phyloP scores from a whole-genome alignment of 2,888 invertebrate genomes.

The Diadromus collaris region DNA sequence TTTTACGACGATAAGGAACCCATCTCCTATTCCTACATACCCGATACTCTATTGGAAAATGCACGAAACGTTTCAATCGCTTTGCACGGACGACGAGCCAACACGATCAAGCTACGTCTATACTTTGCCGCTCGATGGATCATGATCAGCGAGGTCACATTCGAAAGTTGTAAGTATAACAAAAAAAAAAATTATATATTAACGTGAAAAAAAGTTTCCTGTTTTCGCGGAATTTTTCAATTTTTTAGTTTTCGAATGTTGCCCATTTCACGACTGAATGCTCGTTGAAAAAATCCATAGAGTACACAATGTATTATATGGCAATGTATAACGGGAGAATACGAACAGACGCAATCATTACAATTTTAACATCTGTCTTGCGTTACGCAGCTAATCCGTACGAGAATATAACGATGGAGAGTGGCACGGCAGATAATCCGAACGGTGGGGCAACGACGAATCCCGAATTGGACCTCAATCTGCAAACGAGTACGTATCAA shows the following conservation, averaged over 20 bases:
- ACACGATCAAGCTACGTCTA: conserved; percentile 84
- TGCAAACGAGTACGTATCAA: conserved; percentile 82
- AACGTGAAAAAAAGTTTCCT: neutral
- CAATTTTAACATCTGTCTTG: conserved; percentile 41
- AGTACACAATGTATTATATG: neutral
- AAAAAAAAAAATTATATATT: neutral
- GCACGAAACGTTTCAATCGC: conserved; percentile 86
- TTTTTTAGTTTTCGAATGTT: conserved; percentile 21
- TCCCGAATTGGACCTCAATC: conserved; percentile 82
- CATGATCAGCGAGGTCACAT: conserved; percentile 87
- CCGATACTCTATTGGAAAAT: conserved; percentile 84
- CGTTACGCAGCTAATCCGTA: conserved; percentile 73
- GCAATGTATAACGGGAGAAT: conserved; percentile 1
- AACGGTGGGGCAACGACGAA: conserved; percentile 79
- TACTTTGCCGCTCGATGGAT: conserved; percentile 87
- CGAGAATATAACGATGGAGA: conserved; percentile 79
- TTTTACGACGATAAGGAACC: conserved; percentile 70
- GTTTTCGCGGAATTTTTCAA: neutral
- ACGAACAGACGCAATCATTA: conserved; percentile 1
- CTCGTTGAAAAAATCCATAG: conserved; percentile 22
- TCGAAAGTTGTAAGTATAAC: conserved; percentile 82
- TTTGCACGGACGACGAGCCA: conserved; percentile 83
- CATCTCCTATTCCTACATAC: conserved; percentile 82
- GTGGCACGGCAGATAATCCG: conserved; percentile 62
- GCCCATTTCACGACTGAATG: neutral